Conservation (phyloP, 2,113 vertebrate genomes). For the Heterotilapia buettikoferi region DNA sequence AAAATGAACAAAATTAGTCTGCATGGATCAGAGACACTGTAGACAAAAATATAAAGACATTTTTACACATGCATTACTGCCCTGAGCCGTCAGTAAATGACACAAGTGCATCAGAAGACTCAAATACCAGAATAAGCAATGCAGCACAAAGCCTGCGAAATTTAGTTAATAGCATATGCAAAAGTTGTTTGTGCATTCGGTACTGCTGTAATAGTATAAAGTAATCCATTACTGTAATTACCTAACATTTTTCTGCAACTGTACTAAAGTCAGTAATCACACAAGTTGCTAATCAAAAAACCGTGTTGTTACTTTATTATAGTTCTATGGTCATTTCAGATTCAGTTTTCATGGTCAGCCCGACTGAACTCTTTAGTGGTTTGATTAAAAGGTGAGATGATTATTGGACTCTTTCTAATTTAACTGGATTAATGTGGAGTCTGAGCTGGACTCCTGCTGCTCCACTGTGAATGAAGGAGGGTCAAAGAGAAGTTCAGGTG, state of each 20-base stretch:
- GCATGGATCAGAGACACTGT: neutral
- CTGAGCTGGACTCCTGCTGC: neutral
- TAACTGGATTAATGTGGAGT: neutral
- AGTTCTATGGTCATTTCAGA: neutral
- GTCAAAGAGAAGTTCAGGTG: neutral
- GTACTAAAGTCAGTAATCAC: neutral
- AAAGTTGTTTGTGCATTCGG: neutral
- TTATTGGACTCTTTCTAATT: neutral
- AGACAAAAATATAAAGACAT: neutral
- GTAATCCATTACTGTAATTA: neutral
- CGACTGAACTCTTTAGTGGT: neutral
- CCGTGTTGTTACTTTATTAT: fast-evolving
- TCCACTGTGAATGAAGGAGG: neutral
- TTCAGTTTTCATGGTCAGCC: neutral
- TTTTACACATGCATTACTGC: neutral
- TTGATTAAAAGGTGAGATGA: neutral
- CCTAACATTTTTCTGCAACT: neutral
- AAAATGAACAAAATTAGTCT: neutral
- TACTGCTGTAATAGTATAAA: neutral
- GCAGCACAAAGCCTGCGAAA: neutral
- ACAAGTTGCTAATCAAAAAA: neutral
- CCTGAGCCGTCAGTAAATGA: neutral
- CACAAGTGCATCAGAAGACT: neutral
- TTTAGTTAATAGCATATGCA: neutral
- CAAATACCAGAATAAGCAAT: neutral